Evolutionary conservation across 2,888 invertebrate genomes (phyloP).

Genomic region (Apamea crenata): DNA sequence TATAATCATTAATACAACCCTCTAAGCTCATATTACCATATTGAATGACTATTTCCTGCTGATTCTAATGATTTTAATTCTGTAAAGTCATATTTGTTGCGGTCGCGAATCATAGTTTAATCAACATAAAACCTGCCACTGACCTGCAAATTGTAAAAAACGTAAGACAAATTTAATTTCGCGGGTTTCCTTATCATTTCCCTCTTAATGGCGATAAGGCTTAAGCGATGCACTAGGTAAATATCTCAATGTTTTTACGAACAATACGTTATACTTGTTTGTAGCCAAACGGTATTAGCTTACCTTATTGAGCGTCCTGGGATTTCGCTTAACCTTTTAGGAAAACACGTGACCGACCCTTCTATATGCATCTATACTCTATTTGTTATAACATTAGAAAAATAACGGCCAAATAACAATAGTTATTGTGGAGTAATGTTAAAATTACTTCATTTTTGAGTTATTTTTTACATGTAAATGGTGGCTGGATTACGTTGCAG

Average conservation of each 20-base stretch:
- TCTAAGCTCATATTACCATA: too few relatives aligned
- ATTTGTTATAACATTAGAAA: neutral
- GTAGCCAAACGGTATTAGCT: conserved; percentile 37
- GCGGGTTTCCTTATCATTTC: too few relatives aligned
- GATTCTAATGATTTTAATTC: neutral
- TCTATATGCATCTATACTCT: conserved; percentile 16
- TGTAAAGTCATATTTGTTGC: neutral
- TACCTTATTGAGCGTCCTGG: conserved; percentile 31
- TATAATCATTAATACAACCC: too few relatives aligned
- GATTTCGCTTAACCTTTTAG: conserved; percentile 47
- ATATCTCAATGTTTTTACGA: conserved; percentile 34
- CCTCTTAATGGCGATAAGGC: conserved; percentile 9
- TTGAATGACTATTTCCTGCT: too few relatives aligned
- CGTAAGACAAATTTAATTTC: neutral
- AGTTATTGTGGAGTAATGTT: neutral
- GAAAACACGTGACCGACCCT: conserved; percentile 52
- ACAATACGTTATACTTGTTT: conserved; percentile 45
- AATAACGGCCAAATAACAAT: neutral
- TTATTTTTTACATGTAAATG: neutral
- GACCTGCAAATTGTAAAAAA: neutral
- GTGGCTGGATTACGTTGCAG: neutral
- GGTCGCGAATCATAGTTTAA: too few relatives aligned
- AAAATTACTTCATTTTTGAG: neutral
- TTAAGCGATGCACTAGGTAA: conserved; percentile 27
- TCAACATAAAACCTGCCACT: too few relatives aligned